Percentiles rank a stretch among this genome's conserved stretches.
Evolutionary conservation across 2,797 vertebrate genomes (phyloP).

Genomic region (Falco concolor): DNA sequence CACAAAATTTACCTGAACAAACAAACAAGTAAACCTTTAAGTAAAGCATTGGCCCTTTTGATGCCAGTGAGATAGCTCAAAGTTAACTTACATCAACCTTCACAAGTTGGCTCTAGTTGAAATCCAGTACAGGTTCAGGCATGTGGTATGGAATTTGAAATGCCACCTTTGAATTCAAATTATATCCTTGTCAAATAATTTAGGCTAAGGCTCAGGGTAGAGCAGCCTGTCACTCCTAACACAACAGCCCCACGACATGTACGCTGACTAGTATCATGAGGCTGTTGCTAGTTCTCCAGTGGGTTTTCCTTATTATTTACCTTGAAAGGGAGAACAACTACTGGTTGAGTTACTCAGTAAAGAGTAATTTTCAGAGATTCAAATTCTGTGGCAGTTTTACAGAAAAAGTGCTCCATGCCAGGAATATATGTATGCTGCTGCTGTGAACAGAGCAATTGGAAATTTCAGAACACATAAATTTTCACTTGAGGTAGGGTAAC

Average conservation of each 20-base stretch:
- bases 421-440: not conserved
- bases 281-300: not conserved
- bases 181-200: not conserved
- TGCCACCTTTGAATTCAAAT: not conserved
- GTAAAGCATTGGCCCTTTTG: not conserved
- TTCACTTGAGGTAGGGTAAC: not conserved
- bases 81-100: not conserved
- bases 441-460: not conserved
- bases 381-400: rapidly evolving
- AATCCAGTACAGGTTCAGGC: not conserved
- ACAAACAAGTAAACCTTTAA: not conserved
- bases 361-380: not conserved
- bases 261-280: too few relatives aligned
- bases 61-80: not conserved
- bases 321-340: not conserved
- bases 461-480: not conserved
- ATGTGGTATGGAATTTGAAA: rapidly evolving
- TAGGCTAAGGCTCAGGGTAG: not conserved
- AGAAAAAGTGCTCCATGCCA: not conserved
- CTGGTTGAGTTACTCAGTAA: not conserved
- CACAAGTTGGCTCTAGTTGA: not conserved
- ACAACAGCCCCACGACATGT: rapidly evolving
- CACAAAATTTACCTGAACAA: not conserved
- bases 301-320: not conserved
- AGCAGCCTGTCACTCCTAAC: not conserved